Evolutionary conservation across 2,797 vertebrate genomes (phyloP).

Genomic region (Diceros bicornis): DNA sequence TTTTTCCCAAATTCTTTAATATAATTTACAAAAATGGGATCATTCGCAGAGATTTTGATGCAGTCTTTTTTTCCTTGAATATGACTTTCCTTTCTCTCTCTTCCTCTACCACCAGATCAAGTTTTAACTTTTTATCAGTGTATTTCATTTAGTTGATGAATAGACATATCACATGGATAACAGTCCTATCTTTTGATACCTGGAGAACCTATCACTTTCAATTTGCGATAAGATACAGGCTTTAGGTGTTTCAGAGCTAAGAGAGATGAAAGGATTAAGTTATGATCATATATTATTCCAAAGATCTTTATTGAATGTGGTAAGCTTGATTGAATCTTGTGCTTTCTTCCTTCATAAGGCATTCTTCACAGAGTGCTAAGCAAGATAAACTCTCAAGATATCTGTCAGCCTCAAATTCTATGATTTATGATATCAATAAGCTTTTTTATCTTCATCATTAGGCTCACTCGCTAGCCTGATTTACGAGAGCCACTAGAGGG

Average conservation of each 20-base stretch:
- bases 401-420: not conserved
- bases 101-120: not conserved
- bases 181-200: not conserved
- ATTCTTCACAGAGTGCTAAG: conserved; percentile 17
- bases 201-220: not conserved
- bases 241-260: conserved; percentile 40
- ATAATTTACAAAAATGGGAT: not conserved
- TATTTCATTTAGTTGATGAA: conserved; percentile 26
- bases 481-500: conserved; percentile 75
- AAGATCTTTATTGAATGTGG: conserved; percentile 22
- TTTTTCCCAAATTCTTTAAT: not conserved
- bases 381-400: conserved; percentile 48
- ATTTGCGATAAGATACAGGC: conserved; percentile 37
- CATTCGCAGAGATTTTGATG: not conserved
- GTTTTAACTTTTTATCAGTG: not conserved
- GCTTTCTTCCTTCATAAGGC: not conserved
- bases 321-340: not conserved
- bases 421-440: not conserved
- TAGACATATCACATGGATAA: not conserved
- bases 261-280: not conserved
- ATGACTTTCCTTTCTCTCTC: not conserved
- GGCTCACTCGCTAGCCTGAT: not conserved
- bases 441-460: not conserved
- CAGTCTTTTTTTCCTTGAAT: not conserved
- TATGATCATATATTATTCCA: not conserved